Percentiles rank a stretch among this genome's conserved stretches.
These are phyloP conservation scores for Sturnus vulgaris DNA, from an alignment of 2,113 vertebrate genomes.

Conservation along the genomic window DNA sequence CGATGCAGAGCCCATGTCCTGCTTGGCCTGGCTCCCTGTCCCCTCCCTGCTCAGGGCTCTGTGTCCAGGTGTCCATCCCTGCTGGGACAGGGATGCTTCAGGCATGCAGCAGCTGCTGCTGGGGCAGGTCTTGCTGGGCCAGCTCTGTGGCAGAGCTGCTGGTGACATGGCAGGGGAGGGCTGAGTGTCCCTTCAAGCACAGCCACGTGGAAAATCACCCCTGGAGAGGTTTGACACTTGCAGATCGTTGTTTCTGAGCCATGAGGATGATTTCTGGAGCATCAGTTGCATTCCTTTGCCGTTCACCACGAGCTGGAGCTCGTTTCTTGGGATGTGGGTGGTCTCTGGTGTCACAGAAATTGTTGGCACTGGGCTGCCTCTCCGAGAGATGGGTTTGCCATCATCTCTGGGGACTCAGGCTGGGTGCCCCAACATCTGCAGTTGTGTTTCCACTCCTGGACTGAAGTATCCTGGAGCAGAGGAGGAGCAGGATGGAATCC, in stretches of 20 bases:
- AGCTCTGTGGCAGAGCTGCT: neutral
- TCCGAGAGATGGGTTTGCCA: accelerated
- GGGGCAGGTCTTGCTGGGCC: neutral
- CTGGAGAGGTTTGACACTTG: neutral
- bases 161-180: neutral
- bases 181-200: neutral
- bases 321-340: neutral
- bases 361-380: neutral
- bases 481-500: neutral
- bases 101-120: accelerated
- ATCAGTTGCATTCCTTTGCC: neutral
- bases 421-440: neutral
- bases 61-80: neutral
- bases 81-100: neutral
- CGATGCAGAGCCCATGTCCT: neutral
- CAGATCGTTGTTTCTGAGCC: neutral
- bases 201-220: accelerated
- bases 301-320: neutral
- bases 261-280: neutral
- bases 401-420: neutral
- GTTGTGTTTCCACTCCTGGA: accelerated
- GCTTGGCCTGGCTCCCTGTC: neutral
- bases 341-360: neutral
- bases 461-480: neutral
- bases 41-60: neutral